These are phyloP conservation scores for Lordiphosa clarofinis DNA, from an alignment of 1,140 invertebrate genomes.

Conservation along the genomic window DNA sequence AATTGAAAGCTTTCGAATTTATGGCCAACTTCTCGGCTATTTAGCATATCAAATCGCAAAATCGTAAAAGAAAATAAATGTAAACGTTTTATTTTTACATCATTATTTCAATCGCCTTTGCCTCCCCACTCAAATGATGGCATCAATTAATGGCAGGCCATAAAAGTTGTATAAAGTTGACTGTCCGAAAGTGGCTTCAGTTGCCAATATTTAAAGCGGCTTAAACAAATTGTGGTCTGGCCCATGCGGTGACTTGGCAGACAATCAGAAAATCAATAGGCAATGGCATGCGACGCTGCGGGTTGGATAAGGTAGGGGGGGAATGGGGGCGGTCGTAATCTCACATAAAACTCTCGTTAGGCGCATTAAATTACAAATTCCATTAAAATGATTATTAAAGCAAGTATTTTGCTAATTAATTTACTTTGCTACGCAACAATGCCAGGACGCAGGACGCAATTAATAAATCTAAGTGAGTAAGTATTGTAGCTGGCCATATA, in stretches of 20 bases:
- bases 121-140: conserved; percentile 20
- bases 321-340: conserved; percentile 38
- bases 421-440: conserved; percentile 68
- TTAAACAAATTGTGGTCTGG: conserved; percentile 75
- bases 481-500: conserved; percentile 27
- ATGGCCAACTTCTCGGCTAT: conserved; percentile 60
- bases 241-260: conserved; percentile 49
- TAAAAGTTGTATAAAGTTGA: conserved; percentile 75
- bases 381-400: conserved; percentile 78
- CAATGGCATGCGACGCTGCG: conserved; percentile 31
- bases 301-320: not conserved
- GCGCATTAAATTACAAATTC: conserved; percentile 79
- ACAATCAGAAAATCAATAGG: conserved; percentile 69
- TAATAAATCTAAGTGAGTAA: conserved; percentile 75
- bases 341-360: conserved; percentile 78
- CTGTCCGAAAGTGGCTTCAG: conserved; percentile 39
- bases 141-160: conserved; percentile 72
- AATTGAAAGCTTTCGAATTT: conserved; percentile 73
- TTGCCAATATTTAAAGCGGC: conserved; percentile 73
- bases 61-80: conserved; percentile 29
- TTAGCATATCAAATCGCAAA: conserved; percentile 54
- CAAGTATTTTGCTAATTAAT: conserved; percentile 78
- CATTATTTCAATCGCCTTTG: not conserved
- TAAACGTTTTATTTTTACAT: conserved; percentile 10
- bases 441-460: conserved; percentile 58